Conservation (phyloP, 2,797 vertebrate species). For the Anguilla megastoma region DNA sequence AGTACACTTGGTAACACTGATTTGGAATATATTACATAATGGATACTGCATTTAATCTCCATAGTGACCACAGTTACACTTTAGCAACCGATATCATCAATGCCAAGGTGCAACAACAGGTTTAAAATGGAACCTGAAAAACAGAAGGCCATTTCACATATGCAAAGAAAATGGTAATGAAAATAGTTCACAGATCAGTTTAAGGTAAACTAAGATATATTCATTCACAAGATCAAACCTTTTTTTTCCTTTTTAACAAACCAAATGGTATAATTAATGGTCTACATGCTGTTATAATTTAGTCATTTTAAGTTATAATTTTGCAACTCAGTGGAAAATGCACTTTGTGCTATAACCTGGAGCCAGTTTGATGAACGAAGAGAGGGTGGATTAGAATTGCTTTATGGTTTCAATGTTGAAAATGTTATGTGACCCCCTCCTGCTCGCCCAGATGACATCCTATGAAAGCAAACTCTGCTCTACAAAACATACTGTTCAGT, state of each 20-base stretch:
- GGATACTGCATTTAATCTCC: background rate
- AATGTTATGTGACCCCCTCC: conserved; percentile 1
- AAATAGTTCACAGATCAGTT: background rate
- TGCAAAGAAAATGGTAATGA: background rate
- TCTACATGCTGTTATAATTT: background rate
- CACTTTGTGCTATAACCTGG: background rate
- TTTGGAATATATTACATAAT: conserved; percentile 1
- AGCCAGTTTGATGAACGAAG: background rate
- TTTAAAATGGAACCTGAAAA: background rate
- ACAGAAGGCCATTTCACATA: background rate
- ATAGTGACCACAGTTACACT: background rate
- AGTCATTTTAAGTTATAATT: background rate
- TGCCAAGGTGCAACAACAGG: background rate
- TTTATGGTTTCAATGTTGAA: background rate
- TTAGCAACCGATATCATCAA: background rate
- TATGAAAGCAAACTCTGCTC: conserved; percentile 10
- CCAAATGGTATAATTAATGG: background rate
- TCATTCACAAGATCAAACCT: background rate
- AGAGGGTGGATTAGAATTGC: background rate
- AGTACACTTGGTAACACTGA: background rate
- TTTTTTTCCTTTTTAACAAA: background rate
- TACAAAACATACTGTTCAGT: background rate
- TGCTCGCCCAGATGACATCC: background rate
- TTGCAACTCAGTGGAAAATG: background rate
- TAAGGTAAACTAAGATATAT: background rate